A percentile compares a stretch with the other conserved stretches of the same genome.
phyloP scores from a whole-genome alignment of 2,888 invertebrate species.

The Yponomeuta malinellus region DNA sequence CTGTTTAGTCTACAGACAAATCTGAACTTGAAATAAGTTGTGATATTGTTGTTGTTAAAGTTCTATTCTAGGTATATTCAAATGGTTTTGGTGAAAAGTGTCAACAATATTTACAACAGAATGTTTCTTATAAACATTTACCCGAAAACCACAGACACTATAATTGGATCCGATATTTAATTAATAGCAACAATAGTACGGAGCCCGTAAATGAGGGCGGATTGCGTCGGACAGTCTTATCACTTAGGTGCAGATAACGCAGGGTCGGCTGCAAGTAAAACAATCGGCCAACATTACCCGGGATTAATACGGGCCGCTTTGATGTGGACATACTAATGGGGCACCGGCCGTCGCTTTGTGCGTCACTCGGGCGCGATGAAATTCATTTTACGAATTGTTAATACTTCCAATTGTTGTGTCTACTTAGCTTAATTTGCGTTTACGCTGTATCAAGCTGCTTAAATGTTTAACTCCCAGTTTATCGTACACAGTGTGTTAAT shows the following conservation, averaged over 20 bases:
- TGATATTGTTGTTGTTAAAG: no score
- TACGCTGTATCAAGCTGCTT: background rate
- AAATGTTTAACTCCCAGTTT: background rate
- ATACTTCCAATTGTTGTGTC: background rate
- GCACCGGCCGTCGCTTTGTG: background rate
- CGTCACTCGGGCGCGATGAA: background rate
- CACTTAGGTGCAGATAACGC: slow-evolving; percentile 12
- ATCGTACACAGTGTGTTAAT: no score
- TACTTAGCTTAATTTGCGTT: background rate
- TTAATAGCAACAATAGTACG: background rate
- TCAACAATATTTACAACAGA: no score
- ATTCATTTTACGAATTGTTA: slow-evolving; percentile 1
- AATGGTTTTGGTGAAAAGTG: no score
- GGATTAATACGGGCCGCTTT: slow-evolving; percentile 9
- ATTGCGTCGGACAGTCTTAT: background rate
- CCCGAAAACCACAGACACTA: background rate
- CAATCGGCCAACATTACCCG: slow-evolving; percentile 1
- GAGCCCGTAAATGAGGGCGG: background rate
- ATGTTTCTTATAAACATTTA: background rate
- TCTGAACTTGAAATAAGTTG: no score
- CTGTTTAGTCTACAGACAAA: no score
- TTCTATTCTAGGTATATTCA: no score
- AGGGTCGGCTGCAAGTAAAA: slow-evolving; percentile 10
- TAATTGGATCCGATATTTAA: no score
- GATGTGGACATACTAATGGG: slow-evolving; percentile 13